phyloP scores from a whole-genome alignment of 1,140 invertebrate species.

The Pogonomyrmex barbatus region DNA sequence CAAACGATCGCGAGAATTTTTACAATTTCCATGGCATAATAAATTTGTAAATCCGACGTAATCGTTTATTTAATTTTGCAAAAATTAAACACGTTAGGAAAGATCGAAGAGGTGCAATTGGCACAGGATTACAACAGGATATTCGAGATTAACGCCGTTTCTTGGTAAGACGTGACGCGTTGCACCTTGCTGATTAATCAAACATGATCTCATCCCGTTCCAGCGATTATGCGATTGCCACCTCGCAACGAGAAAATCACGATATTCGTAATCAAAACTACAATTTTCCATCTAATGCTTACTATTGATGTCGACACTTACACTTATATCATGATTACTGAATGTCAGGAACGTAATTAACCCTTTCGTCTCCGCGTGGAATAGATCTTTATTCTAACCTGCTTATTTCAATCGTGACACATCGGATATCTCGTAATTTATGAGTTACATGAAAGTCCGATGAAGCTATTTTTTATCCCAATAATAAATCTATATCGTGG shows the following conservation, averaged over 20 bases:
- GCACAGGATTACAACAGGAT: neutral
- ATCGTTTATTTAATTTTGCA: neutral
- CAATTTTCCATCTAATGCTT: constrained; percentile 13
- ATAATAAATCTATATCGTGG: neutral
- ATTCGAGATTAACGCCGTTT: neutral
- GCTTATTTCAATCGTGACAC: constrained; percentile 1
- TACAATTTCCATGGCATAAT: neutral
- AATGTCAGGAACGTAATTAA: constrained; percentile 37
- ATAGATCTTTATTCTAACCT: neutral
- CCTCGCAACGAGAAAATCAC: neutral
- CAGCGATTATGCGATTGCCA: constrained; percentile 11
- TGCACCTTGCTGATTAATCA: constrained; percentile 11
- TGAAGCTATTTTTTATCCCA: constrained; percentile 11
- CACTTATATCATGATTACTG: neutral
- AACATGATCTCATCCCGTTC: constrained; percentile 27
- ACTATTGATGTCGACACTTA: neutral
- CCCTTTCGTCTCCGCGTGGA: neutral
- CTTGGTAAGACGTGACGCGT: constrained; percentile 3
- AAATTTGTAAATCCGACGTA: neutral
- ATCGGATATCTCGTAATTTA: constrained; percentile 9
- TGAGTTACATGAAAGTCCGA: constrained; percentile 2
- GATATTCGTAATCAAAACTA: constrained; percentile 1
- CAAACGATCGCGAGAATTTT: neutral
- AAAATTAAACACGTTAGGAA: neutral
- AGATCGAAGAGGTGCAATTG: neutral